These are phyloP conservation scores for Chydorus sphaericus DNA, from an alignment of 2,888 invertebrate genomes.

Conservation along the genomic window DNA sequence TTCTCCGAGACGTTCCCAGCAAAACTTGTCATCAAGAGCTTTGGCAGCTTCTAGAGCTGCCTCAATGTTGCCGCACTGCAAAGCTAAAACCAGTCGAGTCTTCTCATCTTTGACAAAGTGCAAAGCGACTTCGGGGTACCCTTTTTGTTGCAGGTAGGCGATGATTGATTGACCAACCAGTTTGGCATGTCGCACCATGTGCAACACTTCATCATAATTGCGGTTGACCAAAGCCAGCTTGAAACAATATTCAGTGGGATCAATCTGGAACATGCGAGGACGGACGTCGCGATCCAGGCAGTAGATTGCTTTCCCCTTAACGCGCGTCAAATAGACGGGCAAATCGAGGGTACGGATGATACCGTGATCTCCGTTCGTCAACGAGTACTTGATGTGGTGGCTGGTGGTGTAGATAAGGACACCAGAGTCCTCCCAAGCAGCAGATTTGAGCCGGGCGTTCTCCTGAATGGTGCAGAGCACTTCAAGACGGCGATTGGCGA, in stretches of 20 bases:
- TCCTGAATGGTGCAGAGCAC: conserved; percentile 86
- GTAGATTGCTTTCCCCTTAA: conserved; percentile 78
- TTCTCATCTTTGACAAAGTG: conserved; percentile 99
- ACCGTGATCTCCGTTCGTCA: conserved; percentile 91
- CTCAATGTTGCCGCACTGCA: conserved; percentile 97
- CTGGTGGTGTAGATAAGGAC: conserved; percentile 98
- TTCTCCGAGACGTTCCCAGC: conserved; percentile 91
- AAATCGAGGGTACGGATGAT: conserved; percentile 95
- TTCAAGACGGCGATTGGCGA: conserved; percentile 81
- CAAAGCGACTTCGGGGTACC: conserved; percentile 95
- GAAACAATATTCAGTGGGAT: conserved; percentile 95
- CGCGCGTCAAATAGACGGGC: conserved; percentile 89
- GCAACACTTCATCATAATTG: conserved; percentile 73
- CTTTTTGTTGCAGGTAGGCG: conserved; percentile 95
- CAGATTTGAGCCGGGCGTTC: conserved; percentile 90
- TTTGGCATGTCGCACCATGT: conserved; percentile 90
- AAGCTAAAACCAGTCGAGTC: conserved; percentile 82
- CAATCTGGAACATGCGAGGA: conserved; percentile 79
- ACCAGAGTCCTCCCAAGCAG: conserved; percentile 94
- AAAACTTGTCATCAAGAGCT: conserved; percentile 78
- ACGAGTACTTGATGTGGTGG: conserved; percentile 97
- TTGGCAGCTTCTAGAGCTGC: conserved; percentile 93
- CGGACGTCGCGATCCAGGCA: conserved; percentile 87
- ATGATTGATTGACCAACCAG: conserved; percentile 98
- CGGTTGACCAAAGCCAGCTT: conserved; percentile 92